Percentiles rank a stretch among this genome's conserved stretches.
These are phyloP conservation scores for Xanthorhoe spadicearia DNA, from an alignment of 2,888 invertebrate species.

Conservation along the genomic window DNA sequence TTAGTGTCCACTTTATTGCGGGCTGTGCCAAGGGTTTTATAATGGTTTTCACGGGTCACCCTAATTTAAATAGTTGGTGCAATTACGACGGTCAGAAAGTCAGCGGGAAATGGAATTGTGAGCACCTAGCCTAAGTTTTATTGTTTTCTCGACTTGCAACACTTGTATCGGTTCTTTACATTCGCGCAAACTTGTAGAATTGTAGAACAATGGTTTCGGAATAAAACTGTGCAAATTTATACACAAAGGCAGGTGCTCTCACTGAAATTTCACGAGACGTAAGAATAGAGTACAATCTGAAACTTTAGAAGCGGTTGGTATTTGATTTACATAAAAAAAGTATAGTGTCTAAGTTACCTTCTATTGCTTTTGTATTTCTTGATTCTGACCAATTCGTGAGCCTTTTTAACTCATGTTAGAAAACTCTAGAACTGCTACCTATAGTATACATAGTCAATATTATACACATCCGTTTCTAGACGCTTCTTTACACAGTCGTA, in stretches of 20 bases:
- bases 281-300: too few relatives aligned
- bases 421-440: too few relatives aligned
- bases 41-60: slow-evolving; percentile 41
- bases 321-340: too few relatives aligned
- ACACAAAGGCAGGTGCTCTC: too few relatives aligned
- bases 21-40: slow-evolving; percentile 42
- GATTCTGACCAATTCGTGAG: too few relatives aligned
- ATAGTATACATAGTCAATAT: neutral
- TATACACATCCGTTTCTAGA: neutral
- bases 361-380: too few relatives aligned
- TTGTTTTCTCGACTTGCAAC: neutral
- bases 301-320: too few relatives aligned
- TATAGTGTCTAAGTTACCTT: too few relatives aligned
- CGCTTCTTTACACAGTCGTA: neutral
- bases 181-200: neutral
- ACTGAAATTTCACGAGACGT: too few relatives aligned
- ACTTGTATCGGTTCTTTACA: neutral
- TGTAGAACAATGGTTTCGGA: neutral
- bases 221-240: neutral
- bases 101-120: slow-evolving; percentile 1
- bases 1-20: slow-evolving; percentile 65
- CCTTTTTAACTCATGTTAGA: too few relatives aligned
- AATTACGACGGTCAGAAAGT: slow-evolving; percentile 11
- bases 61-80: slow-evolving; percentile 40
- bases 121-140: neutral